A percentile compares a stretch with the other conserved stretches of the same genome.
phyloP scores from a whole-genome alignment of 2,888 invertebrate genomes.

The Cephus sareptanus region DNA sequence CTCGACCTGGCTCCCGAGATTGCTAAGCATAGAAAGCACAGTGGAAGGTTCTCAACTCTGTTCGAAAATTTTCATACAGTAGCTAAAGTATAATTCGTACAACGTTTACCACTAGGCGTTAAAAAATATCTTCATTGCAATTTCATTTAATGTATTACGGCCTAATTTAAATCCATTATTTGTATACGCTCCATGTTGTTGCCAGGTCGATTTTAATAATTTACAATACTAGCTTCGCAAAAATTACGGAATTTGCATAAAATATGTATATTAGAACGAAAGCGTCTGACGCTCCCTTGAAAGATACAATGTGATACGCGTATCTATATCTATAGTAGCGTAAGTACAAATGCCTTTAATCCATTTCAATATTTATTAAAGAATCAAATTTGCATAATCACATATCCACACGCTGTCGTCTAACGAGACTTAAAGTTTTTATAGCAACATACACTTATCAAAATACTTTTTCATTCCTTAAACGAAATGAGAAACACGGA shows the following conservation, averaged over 20 bases:
- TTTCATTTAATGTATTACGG: neutral
- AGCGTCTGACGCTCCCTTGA: neutral
- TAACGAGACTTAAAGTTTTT: neutral
- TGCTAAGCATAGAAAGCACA: neutral
- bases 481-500: neutral
- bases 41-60: neutral
- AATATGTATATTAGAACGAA: neutral
- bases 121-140: neutral
- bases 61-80: neutral
- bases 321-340: neutral
- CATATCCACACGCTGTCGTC: neutral
- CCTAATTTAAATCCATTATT: neutral
- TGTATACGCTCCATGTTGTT: neutral
- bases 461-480: neutral
- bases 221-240: neutral
- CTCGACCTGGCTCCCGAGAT: neutral
- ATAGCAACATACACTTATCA: neutral
- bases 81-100: neutral
- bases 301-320: neutral
- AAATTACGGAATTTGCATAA: neutral
- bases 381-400: neutral
- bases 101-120: neutral
- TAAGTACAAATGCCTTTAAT: neutral
- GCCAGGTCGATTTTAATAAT: neutral
- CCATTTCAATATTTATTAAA: neutral